Conservation (phyloP, 37 sponge, comb jelly and placozoan species). For the Axinella damicornis region DNA sequence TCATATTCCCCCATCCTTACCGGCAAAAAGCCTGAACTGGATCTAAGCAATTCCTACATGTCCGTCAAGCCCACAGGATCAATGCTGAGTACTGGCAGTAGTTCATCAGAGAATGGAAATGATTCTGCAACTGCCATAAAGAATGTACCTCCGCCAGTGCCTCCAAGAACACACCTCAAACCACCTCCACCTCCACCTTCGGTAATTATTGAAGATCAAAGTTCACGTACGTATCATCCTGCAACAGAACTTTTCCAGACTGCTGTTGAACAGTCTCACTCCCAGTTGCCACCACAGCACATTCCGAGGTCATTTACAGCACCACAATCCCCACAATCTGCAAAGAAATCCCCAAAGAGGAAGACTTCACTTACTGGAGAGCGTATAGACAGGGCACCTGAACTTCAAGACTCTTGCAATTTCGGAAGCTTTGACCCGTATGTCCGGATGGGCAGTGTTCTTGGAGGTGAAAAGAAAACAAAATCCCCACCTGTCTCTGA, state of each 20-base stretch:
- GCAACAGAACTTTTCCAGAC: neutral
- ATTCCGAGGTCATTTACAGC: neutral
- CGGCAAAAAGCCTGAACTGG: neutral
- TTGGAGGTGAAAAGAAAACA: too few species aligned
- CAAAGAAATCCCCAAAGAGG: neutral
- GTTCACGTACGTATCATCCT: neutral
- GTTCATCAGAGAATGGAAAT: neutral
- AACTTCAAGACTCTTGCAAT: constrained; percentile 32
- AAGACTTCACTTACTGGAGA: too few species aligned
- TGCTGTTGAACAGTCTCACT: neutral
- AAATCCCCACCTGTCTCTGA: too few species aligned
- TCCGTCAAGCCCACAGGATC: neutral
- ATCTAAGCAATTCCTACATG: neutral
- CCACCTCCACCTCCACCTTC: neutral
- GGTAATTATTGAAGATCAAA: neutral
- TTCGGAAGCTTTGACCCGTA: constrained; percentile 27
- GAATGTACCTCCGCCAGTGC: neutral
- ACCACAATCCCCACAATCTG: neutral
- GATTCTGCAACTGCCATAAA: neutral
- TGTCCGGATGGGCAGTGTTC: constrained; percentile 35
- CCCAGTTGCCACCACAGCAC: neutral
- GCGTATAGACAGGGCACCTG: neutral
- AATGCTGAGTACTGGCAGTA: neutral
- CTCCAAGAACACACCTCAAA: neutral
- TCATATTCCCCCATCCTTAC: neutral